Base-by-base conservation (phyloP, 2,113 vertebrate genomes). In the Mellivora capensis region DNA sequence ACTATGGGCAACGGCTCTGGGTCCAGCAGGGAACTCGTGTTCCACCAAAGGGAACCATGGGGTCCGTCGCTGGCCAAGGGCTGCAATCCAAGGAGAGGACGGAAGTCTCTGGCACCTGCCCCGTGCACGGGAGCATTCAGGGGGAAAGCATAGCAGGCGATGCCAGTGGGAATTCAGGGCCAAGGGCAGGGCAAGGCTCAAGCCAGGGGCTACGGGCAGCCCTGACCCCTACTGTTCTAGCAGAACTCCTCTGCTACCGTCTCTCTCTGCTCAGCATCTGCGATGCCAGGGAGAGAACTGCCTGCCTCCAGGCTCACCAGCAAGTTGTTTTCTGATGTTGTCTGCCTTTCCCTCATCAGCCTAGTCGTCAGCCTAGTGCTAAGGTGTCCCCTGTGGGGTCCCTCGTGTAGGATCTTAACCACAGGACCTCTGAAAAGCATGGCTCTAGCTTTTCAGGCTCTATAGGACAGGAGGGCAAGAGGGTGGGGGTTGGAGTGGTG, bases 121-220 rank as follows among this genome's bases (percentile, higher is more conserved):
- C 37, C 14, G 57, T 2, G 4, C 18, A 64, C 20, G 0, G 34
- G 29, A 31, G 6, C 18, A 1, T 23, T n/a, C 54, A 0, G 10
- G 31, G 54, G 5, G 9, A 31, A 17, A 14, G 12, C 27, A 12
- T 20, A 0, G 14, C 21, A 2, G 29, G 10, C 3, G 4, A 39
- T 18, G 34, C 39, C 34, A 15, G 34, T 2, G 25, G 44, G 34
- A 15, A 27, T 59, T 85, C 59, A 14, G 49, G 18, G 39, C 62
- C 34, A n/a, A 29, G 11, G 42, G 7, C 62, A 12, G 54, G 12
- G 61, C 7, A 23, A 57, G 21, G 29, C n/a, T 1, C 2, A 5
- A 14, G 25, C 18, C 1, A 0, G 31, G 4, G 44, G 27, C 37
- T 31, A 4, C 3, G 3, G 86, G 85, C 62, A 25, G 34, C 76